phyloP scores from a whole-genome alignment of 2,113 vertebrate genomes.

The Scolopax mira region DNA sequence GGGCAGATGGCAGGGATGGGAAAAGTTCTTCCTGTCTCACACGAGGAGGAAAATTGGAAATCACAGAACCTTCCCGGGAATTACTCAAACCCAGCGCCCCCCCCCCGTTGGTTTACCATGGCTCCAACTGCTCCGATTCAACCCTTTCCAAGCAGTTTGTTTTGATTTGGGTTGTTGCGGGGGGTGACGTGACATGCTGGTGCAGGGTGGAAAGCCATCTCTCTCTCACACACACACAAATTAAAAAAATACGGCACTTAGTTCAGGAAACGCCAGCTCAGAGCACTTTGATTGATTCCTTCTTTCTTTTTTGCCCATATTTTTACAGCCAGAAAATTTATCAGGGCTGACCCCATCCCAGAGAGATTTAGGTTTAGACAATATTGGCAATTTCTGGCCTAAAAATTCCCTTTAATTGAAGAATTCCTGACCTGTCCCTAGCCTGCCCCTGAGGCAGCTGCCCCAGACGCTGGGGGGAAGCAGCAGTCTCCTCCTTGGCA shows the following conservation, averaged over 20 bases:
- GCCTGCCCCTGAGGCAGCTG: not conserved
- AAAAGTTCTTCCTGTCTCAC: not conserved
- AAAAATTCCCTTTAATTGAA: not conserved
- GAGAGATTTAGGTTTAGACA: not conserved
- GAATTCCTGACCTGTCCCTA: not conserved
- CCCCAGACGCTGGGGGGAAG: not conserved
- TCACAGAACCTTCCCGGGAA: not conserved
- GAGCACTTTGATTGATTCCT: not conserved
- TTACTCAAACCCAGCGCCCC: not conserved
- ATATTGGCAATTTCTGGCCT: not conserved
- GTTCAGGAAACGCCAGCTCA: slow-evolving; percentile 1
- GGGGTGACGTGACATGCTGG: not conserved
- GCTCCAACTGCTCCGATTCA: not conserved
- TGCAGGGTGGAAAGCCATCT: not conserved
- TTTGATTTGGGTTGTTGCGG: not conserved
- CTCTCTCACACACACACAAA: slow-evolving; percentile 9
- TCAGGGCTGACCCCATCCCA: not conserved
- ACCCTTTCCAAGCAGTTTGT: not conserved
- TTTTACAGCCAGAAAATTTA: not conserved
- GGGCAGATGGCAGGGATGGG: not conserved
- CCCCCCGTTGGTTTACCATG: not conserved
- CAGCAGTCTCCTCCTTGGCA: not conserved
- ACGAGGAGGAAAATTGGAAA: not conserved
- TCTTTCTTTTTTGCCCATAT: not conserved
- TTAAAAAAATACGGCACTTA: not conserved